Base-by-base conservation (phyloP, 2,888 invertebrate genomes). In the Noctua janthina region DNA sequence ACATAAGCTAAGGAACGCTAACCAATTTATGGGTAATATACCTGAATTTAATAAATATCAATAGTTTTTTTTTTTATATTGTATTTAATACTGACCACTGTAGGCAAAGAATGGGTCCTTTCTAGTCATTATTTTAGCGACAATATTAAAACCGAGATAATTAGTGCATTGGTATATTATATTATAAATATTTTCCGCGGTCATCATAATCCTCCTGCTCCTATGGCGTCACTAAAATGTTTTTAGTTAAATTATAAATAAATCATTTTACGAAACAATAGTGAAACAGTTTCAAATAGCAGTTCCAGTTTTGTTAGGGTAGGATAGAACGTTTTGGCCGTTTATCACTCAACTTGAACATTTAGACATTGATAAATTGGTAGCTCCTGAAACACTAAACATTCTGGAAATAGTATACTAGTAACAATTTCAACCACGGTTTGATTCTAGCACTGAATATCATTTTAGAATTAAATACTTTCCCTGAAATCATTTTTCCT, bases 321-420 rank as follows among this genome's bases (percentile, higher is more conserved):
- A 59, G 56, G 51, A 66, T 70, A 56, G 43, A 74, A 69, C 43
- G 54, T 80, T 85, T 78, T 70, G 54, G 59, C 78, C 83, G 66
- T 88, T 88, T 83, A 83, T 89, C 81, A 85, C 81, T 83, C 88
- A 81, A 87, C 76, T 76, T 79, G 75, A 70, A 82, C 79, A 68
- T 70, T 77, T 79, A 70, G 88, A 87, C 88, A 59, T 82, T 89
- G 88, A 88, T 87, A 85, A 78, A 89, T 88, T 72, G 69, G 67
- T 62, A 64, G 78, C 80, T 79, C 69, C 78, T 73, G 78, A 77
- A 85, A 85, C 56, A 74, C 71, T 74, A 71, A 70, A 82, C 54
- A 80, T 72, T 81, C 69, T 75, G n/a, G 64, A 81, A 81, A 74
- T 74, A 73, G 59, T 81, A 70, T 64, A 76, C 56, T 49, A 76